Conservation (phyloP, 2,888 invertebrate species). For the Thumatha senex region DNA sequence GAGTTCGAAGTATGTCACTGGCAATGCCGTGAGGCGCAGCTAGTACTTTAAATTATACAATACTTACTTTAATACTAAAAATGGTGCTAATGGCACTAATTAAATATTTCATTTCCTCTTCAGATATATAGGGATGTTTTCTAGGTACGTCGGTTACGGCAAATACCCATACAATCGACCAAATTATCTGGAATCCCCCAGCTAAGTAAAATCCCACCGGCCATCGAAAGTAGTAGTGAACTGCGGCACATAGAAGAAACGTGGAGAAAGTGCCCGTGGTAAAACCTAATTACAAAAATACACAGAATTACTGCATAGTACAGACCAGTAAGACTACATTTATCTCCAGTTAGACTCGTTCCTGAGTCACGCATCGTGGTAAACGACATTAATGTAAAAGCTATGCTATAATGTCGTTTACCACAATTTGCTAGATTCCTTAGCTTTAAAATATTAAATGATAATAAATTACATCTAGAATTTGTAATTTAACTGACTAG, state of each 20-base stretch:
- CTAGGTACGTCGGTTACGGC: conserved; percentile 85
- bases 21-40: too few relatives aligned
- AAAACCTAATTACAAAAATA: conserved; percentile 51
- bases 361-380: background rate
- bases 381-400: too few relatives aligned
- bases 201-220: conserved; percentile 86
- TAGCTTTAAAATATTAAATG: too few relatives aligned
- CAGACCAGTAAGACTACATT: background rate
- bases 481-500: too few relatives aligned
- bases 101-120: conserved; percentile 85
- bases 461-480: too few relatives aligned
- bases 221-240: conserved; percentile 86
- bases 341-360: background rate
- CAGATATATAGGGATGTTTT: conserved; percentile 83
- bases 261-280: conserved; percentile 86
- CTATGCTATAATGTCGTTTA: too few relatives aligned
- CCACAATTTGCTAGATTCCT: too few relatives aligned
- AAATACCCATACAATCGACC: conserved; percentile 82
- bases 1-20: too few relatives aligned
- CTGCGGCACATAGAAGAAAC: conserved; percentile 85
- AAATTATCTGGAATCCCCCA: conserved; percentile 78
- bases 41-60: too few relatives aligned
- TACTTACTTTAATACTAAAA: conserved; percentile 68
- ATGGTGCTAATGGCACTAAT: conserved; percentile 79
- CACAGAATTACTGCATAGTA: conserved; percentile 2